A percentile compares a stretch with the other conserved stretches of the same genome.
Evolutionary conservation across 2,113 vertebrate species (phyloP).

Genomic region (Craseonycteris thonglongyai): DNA sequence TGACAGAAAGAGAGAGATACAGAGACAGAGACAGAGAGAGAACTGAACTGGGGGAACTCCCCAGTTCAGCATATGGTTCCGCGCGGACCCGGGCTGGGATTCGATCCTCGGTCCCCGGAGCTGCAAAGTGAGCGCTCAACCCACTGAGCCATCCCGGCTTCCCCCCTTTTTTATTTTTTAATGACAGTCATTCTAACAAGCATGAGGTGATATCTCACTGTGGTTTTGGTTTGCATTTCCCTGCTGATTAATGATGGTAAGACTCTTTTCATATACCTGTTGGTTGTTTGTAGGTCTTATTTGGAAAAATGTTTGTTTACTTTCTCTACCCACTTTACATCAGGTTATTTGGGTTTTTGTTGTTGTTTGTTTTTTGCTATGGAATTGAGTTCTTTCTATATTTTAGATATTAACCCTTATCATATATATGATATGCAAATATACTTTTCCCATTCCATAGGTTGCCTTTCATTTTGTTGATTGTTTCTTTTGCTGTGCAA

Average conservation of each 20-base stretch:
- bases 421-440: background rate
- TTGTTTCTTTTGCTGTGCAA: background rate
- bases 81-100: too few species aligned
- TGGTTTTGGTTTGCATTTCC: background rate
- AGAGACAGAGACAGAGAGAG: too few species aligned
- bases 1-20: too few species aligned
- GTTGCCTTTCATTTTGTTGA: background rate
- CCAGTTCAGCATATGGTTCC: too few species aligned
- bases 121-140: too few species aligned
- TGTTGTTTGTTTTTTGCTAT: background rate
- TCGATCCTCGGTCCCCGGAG: too few species aligned
- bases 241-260: background rate
- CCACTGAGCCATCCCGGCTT: too few species aligned
- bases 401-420: background rate
- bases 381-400: background rate
- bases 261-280: background rate
- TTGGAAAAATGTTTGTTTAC: background rate
- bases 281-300: background rate
- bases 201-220: background rate
- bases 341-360: background rate
- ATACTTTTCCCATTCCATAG: background rate
- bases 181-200: background rate
- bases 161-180: too few species aligned
- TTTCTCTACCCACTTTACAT: background rate
- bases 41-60: too few species aligned